phyloP scores from a whole-genome alignment of 1,140 invertebrate species.

The Nixonia krombeini region DNA sequence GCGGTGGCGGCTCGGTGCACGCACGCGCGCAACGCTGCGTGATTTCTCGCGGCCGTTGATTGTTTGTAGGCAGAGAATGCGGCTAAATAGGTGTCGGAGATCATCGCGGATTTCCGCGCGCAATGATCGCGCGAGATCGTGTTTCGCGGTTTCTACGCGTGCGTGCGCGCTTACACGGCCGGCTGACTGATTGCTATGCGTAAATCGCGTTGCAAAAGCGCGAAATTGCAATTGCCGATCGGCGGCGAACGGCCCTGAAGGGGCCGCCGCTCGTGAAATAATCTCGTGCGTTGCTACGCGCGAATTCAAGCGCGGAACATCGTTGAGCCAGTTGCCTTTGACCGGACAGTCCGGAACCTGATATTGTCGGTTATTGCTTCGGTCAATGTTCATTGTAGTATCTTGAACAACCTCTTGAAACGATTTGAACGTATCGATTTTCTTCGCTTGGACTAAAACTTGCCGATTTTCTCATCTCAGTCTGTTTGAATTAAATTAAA shows the following conservation, averaged over 20 bases:
- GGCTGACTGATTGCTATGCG: constrained; percentile 39
- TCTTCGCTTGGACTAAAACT: background rate
- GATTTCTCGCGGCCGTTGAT: constrained; percentile 23
- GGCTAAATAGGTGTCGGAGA: constrained; percentile 52
- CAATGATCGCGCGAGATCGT: constrained; percentile 40
- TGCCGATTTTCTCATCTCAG: too few species aligned
- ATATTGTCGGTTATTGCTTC: too few species aligned
- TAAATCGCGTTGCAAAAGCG: constrained; percentile 40
- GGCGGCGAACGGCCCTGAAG: too few species aligned
- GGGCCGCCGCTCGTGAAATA: constrained; percentile 29
- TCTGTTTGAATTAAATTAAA: too few species aligned
- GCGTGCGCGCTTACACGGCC: constrained; percentile 27
- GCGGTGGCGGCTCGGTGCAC: constrained; percentile 4
- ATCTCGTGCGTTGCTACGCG: background rate
- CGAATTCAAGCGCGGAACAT: background rate
- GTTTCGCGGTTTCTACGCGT: constrained; percentile 35
- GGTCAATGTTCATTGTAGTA: too few species aligned
- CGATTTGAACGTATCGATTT: background rate
- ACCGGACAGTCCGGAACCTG: too few species aligned
- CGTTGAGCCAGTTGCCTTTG: too few species aligned
- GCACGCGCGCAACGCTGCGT: constrained; percentile 1
- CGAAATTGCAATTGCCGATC: constrained; percentile 44
- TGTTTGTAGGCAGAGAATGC: constrained; percentile 47
- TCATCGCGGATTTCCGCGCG: constrained; percentile 23
- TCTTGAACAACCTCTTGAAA: too few species aligned